Conservation (phyloP, 2,797 vertebrate genomes). For the Florisuga fusca region DNA sequence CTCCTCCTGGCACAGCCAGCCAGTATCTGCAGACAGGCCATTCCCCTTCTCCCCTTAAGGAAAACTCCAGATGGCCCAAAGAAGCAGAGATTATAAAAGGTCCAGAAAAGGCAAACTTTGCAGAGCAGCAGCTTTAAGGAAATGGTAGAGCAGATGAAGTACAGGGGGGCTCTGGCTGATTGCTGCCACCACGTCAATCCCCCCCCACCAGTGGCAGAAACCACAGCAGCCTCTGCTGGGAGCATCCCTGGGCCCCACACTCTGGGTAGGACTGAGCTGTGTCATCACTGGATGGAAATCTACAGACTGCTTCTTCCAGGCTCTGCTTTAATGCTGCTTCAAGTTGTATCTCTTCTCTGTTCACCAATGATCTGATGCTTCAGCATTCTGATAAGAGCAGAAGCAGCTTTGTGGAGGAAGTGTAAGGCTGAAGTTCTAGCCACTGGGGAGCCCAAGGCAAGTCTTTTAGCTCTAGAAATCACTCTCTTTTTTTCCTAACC, state of each 20-base stretch:
- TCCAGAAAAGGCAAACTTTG: not conserved
- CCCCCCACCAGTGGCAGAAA: not conserved
- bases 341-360: not conserved
- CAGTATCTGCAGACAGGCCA: not conserved
- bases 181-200: not conserved
- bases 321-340: not conserved
- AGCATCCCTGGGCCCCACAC: not conserved
- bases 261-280: not conserved
- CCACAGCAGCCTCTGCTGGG: not conserved
- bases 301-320: not conserved
- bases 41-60: conserved; percentile 26
- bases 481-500: not conserved
- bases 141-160: not conserved
- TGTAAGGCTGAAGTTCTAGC: not conserved
- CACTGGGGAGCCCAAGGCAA: not conserved
- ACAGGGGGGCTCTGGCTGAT: not conserved
- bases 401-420: not conserved
- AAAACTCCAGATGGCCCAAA: conserved; percentile 40
- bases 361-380: not conserved
- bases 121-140: not conserved
- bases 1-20: not conserved
- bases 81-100: not conserved
- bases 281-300: not conserved
- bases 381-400: not conserved
- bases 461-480: not conserved